Evolutionary conservation across 1,140 invertebrate genomes (phyloP).

Genomic region (Microvelia longipes): DNA sequence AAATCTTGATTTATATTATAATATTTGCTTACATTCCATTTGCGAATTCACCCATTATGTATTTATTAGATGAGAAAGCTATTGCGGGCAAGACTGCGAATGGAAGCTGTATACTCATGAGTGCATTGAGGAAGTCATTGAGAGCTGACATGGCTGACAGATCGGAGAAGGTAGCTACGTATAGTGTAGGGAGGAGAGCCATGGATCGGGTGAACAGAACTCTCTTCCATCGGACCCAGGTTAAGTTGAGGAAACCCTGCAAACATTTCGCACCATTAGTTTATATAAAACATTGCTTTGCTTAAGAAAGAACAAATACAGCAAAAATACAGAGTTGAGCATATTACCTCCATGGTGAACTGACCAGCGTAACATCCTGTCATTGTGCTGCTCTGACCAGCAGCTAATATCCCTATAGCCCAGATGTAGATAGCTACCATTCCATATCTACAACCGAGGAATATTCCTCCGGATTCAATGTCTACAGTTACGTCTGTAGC

Average conservation of each 20-base stretch:
- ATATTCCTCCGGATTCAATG: slow-evolving; percentile 69
- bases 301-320: too few relatives aligned
- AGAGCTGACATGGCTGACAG: slow-evolving; percentile 61
- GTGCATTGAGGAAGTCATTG: slow-evolving; percentile 81
- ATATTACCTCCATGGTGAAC: slow-evolving; percentile 50
- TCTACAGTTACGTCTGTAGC: slow-evolving; percentile 48
- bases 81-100: slow-evolving; percentile 75
- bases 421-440: slow-evolving; percentile 69
- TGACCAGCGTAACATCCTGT: slow-evolving; percentile 63
- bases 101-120: slow-evolving; percentile 72
- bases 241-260: slow-evolving; percentile 72
- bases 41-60: slow-evolving; percentile 71
- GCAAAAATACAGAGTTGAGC: too few relatives aligned
- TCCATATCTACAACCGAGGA: slow-evolving; percentile 71
- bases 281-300: too few relatives aligned
- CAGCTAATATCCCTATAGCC: slow-evolving; percentile 77
- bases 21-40: slow-evolving; percentile 46
- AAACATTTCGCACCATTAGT: slow-evolving; percentile 21
- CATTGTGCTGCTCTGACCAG: slow-evolving; percentile 83
- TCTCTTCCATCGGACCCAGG: slow-evolving; percentile 77
- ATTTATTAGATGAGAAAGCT: slow-evolving; percentile 64
- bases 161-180: slow-evolving; percentile 55
- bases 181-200: slow-evolving; percentile 75
- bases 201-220: slow-evolving; percentile 73
- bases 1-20: too few relatives aligned